A percentile compares a stretch with the other conserved stretches of the same genome.
Conservation (phyloP, 2,113 vertebrate genomes). For the Manacus vitellinus region DNA sequence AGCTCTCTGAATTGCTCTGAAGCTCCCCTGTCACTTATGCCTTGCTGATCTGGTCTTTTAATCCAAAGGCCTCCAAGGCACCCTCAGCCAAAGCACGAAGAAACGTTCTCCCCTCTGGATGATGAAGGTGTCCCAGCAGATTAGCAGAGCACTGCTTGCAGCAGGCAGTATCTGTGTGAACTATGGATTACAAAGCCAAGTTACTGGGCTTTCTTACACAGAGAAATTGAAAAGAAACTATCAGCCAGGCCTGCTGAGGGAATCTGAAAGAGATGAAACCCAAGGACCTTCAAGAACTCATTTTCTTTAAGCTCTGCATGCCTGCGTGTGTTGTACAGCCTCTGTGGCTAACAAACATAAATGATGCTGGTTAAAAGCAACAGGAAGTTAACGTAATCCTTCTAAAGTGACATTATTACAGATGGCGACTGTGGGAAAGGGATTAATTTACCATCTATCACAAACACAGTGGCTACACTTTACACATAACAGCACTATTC, state of each 20-base stretch:
- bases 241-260: not conserved
- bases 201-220: not conserved
- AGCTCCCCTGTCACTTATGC: not conserved
- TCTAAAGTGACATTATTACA: not conserved
- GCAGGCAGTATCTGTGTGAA: rapidly evolving
- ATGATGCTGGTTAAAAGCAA: not conserved
- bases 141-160: not conserved
- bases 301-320: not conserved
- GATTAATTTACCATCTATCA: not conserved
- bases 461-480: not conserved
- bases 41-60: not conserved
- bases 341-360: not conserved
- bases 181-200: not conserved
- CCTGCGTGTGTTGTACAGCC: not conserved
- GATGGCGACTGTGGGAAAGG: not conserved
- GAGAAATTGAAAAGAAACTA: not conserved
- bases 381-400: not conserved
- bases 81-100: not conserved
- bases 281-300: not conserved
- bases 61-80: not conserved
- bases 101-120: not conserved
- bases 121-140: not conserved
- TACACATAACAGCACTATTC: not conserved
- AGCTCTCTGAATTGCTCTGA: not conserved
- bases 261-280: not conserved